These are phyloP conservation scores for Ceyx melanurus DNA, from an alignment of 2,113 vertebrate species.

Conservation along the genomic window DNA sequence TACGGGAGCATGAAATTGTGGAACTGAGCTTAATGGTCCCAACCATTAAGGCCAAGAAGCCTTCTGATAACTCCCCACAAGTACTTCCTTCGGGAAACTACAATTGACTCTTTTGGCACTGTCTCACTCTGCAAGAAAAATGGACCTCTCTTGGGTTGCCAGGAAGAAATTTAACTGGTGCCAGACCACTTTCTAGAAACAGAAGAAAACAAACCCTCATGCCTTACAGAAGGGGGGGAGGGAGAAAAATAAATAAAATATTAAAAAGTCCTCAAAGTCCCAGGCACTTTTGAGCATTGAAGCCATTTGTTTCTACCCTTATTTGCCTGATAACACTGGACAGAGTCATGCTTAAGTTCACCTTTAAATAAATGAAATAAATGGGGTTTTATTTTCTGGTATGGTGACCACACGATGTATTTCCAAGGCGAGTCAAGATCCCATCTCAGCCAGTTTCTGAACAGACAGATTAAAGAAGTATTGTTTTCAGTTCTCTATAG, in stretches of 20 bases:
- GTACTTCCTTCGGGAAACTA: slow-evolving; percentile 13
- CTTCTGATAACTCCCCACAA: not conserved
- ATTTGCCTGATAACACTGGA: not conserved
- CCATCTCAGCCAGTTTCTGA: not conserved
- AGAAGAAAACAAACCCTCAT: not conserved
- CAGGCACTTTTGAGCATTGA: not conserved
- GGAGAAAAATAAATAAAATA: not conserved
- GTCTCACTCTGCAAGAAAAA: not conserved
- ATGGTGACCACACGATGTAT: fast-evolving
- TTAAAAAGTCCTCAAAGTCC: not conserved
- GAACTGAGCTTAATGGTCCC: not conserved
- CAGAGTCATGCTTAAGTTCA: not conserved
- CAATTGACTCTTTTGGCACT: not conserved
- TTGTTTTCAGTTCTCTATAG: not conserved
- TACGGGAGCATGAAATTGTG: not conserved
- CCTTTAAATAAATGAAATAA: not conserved
- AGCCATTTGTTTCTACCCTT: not conserved
- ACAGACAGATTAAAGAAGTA: not conserved
- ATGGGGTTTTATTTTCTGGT: not conserved
- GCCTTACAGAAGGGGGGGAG: not conserved
- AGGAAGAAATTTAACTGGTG: slow-evolving; percentile 5
- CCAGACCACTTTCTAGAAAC: not conserved
- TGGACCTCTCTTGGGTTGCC: not conserved
- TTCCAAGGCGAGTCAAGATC: not conserved
- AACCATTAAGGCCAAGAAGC: not conserved